These are phyloP conservation scores for Aphodius granarius DNA, from an alignment of 2,888 invertebrate species.

Conservation along the genomic window DNA sequence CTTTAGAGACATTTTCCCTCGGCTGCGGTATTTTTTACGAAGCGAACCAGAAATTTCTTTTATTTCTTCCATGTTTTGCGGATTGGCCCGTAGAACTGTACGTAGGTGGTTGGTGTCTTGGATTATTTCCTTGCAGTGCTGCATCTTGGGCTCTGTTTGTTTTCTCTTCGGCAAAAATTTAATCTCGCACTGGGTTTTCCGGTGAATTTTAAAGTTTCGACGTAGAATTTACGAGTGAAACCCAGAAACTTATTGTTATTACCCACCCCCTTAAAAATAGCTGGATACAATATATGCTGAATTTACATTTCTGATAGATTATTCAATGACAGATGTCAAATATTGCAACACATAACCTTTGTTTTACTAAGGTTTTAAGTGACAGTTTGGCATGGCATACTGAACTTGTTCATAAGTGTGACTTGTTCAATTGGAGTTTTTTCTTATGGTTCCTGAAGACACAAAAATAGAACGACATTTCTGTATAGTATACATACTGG, in stretches of 20 bases:
- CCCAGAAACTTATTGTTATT: not conserved
- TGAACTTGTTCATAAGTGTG: too few species aligned
- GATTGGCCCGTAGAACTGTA: not conserved
- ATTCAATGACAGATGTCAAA: too few species aligned
- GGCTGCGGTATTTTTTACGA: not conserved
- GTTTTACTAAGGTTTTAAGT: too few species aligned
- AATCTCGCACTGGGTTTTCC: too few species aligned
- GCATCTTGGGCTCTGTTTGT: not conserved
- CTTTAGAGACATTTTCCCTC: not conserved
- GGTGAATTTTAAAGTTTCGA: too few species aligned
- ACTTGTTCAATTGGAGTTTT: too few species aligned
- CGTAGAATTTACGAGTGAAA: not conserved
- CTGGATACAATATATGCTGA: not conserved
- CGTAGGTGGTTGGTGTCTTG: not conserved
- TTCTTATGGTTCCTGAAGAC: too few species aligned
- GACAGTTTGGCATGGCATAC: too few species aligned
- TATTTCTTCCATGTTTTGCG: not conserved
- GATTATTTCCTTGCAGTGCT: not conserved
- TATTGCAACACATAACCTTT: too few species aligned
- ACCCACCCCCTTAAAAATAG: not conserved
- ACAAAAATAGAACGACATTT: too few species aligned
- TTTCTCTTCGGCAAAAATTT: not conserved
- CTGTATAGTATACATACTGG: too few species aligned
- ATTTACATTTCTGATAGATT: not conserved
- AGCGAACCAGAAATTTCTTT: not conserved